Evolutionary conservation across 30 jellyfish, hydroid and myxozoan genomes (phyloP).

Genomic region (Pelagia noctiluca): DNA sequence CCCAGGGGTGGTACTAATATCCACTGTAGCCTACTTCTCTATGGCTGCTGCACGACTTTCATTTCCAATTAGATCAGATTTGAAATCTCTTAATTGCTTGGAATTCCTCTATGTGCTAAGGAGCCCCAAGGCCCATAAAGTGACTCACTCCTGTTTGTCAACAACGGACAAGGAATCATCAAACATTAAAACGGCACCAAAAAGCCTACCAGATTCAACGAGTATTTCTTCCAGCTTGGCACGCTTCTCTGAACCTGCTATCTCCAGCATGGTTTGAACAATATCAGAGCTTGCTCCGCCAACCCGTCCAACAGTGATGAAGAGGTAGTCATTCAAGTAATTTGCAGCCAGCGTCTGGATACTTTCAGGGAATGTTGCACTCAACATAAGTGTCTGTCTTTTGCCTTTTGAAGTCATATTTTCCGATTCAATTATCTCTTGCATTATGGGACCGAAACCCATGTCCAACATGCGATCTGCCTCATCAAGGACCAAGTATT

Average conservation of each 20-base stretch:
- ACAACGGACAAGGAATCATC: too few species aligned
- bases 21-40: too few species aligned
- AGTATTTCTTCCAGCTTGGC: conserved; percentile 87
- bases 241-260: conserved; percentile 83
- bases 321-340: conserved; percentile 84
- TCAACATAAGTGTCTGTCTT: conserved; percentile 90
- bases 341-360: conserved; percentile 88
- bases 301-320: conserved; percentile 91
- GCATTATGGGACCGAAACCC: conserved; percentile 88
- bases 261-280: conserved; percentile 76
- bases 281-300: conserved; percentile 95
- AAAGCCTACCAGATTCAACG: conserved; percentile 62
- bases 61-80: too few species aligned
- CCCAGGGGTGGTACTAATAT: too few species aligned
- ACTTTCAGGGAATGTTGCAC: conserved; percentile 98
- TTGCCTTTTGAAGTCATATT: conserved; percentile 71
- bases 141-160: too few species aligned
- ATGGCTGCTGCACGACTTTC: too few species aligned
- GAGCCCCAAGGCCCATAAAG: too few species aligned
- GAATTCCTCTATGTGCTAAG: too few species aligned
- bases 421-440: conserved; percentile 40
- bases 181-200: too few species aligned
- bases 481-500: conserved; percentile 88
- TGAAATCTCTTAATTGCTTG: too few species aligned
- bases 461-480: conserved; percentile 99